Percentiles rank a stretch among this genome's conserved stretches.
phyloP scores from a whole-genome alignment of 2,797 vertebrate species.

The Paguma larvata region DNA sequence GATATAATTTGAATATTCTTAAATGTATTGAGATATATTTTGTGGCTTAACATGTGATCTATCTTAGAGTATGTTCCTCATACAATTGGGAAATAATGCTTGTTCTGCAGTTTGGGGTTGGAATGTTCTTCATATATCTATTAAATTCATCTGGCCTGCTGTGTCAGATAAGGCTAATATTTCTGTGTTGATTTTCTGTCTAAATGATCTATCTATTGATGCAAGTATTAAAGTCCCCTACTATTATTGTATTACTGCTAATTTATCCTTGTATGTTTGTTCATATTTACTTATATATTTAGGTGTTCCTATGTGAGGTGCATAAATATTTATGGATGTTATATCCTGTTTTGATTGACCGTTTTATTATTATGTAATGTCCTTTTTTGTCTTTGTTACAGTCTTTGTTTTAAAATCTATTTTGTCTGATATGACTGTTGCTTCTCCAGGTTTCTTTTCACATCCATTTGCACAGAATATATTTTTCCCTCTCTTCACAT shows the following conservation, averaged over 20 bases:
- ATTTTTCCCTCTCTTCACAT: background rate
- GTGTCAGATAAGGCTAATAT: background rate
- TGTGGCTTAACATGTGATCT: background rate
- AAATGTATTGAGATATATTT: background rate
- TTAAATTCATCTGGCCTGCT: background rate
- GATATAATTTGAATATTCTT: background rate
- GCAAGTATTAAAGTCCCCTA: background rate
- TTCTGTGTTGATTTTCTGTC: background rate
- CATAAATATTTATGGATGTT: background rate
- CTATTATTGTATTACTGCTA: background rate
- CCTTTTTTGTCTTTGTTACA: background rate
- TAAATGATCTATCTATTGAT: background rate
- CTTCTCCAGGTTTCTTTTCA: background rate
- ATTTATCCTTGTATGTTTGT: background rate
- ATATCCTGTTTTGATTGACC: background rate
- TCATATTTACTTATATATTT: background rate
- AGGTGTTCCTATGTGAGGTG: background rate
- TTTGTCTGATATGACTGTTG: background rate
- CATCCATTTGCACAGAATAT: background rate
- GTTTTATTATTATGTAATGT: background rate
- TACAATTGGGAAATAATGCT: background rate
- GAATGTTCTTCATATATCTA: background rate
- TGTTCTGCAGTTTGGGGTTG: background rate
- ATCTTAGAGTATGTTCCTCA: background rate
- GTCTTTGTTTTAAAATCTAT: background rate